These are phyloP conservation scores for Todiramphus chloris DNA, from an alignment of 2,113 vertebrate genomes.

Conservation along the genomic window DNA sequence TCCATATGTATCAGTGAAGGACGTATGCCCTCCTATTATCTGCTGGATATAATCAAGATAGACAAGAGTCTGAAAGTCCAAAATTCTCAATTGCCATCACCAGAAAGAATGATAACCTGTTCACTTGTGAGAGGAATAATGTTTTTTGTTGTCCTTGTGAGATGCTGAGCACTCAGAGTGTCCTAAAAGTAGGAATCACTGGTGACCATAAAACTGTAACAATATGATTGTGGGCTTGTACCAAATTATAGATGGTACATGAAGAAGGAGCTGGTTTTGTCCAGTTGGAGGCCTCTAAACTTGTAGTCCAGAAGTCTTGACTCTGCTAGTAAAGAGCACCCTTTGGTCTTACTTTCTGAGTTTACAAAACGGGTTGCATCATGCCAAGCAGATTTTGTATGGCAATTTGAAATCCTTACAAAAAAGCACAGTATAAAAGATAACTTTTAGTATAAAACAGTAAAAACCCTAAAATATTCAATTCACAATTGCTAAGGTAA, in stretches of 20 bases:
- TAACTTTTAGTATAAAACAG: not conserved
- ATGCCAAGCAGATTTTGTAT: not conserved
- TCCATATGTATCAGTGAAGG: not conserved
- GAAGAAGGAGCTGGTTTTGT: not conserved
- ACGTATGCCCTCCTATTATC: not conserved
- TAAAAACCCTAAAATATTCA: not conserved
- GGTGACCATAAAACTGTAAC: not conserved
- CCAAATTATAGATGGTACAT: not conserved
- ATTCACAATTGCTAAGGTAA: not conserved
- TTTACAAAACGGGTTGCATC: not conserved
- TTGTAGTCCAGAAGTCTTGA: not conserved
- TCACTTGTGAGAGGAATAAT: not conserved
- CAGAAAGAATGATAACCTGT: not conserved
- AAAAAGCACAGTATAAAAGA: not conserved
- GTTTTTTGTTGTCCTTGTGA: not conserved
- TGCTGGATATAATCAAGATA: not conserved
- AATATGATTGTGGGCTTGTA: not conserved
- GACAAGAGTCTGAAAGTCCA: not conserved
- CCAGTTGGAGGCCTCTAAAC: not conserved
- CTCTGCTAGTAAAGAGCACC: not conserved
- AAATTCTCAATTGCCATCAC: not conserved
- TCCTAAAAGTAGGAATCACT: not conserved
- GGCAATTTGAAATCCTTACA: not conserved
- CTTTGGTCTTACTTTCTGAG: not conserved
- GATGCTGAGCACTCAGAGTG: not conserved